Evolutionary conservation across 30 jellyfish, hydroid and myxozoan genomes (phyloP).

Genomic region (Aurelia sp.): DNA sequence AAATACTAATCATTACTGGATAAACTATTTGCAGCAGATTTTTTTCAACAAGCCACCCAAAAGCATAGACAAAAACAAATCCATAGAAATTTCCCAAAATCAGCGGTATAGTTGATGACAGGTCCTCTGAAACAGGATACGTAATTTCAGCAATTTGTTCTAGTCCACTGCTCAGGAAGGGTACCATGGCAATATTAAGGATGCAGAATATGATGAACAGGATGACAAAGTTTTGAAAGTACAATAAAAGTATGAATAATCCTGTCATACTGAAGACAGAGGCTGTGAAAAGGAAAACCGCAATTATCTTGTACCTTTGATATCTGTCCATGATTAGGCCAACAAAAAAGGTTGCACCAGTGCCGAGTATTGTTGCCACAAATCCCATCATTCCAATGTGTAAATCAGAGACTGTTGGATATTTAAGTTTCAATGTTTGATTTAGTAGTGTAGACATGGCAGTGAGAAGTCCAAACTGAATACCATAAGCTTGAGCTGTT

Average conservation of each 20-base stretch:
- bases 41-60: constrained; percentile 64
- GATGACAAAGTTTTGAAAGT: constrained; percentile 47
- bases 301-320: constrained; percentile 45
- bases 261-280: constrained; percentile 61
- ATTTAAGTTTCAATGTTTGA: constrained; percentile 49
- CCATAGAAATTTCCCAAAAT: constrained; percentile 83
- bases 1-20: constrained; percentile 49
- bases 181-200: constrained; percentile 52
- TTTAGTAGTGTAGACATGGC: constrained; percentile 44
- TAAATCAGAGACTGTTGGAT: constrained; percentile 24
- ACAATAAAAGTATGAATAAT: constrained; percentile 45
- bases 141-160: constrained; percentile 90
- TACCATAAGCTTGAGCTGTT: constrained; percentile 76
- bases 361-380: constrained; percentile 54
- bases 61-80: constrained; percentile 25
- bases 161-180: constrained; percentile 79
- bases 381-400: constrained; percentile 95
- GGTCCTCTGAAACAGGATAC: constrained; percentile 81
- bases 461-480: constrained; percentile 67
- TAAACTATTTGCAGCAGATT: constrained; percentile 51
- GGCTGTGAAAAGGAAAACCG: constrained; percentile 33
- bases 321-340: constrained; percentile 70
- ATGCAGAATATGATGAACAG: constrained; percentile 41
- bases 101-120: constrained; percentile 73
- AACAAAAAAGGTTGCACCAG: constrained; percentile 52